These are phyloP conservation scores for Lynx canadensis DNA, from an alignment of 2,113 vertebrate genomes.

Conservation along the genomic window DNA sequence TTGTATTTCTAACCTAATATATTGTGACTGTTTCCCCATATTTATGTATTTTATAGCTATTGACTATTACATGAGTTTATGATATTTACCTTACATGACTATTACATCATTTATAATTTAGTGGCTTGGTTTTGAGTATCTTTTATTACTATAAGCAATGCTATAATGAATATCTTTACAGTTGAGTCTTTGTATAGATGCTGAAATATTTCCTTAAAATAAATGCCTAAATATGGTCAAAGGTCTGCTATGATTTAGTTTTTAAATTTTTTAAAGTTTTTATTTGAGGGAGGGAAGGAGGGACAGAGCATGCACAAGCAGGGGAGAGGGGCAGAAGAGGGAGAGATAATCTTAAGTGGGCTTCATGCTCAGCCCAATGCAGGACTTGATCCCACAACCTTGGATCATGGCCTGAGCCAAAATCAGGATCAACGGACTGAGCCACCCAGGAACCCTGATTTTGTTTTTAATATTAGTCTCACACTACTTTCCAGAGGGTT, in stretches of 20 bases:
- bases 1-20: not conserved
- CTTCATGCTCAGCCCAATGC: no score
- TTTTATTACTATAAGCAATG: not conserved
- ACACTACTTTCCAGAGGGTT: not conserved
- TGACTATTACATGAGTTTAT: no score
- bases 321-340: no score
- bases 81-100: not conserved
- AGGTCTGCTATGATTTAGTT: not conserved
- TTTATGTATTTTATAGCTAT: not conserved
- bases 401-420: no score
- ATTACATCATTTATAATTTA: not conserved
- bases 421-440: no score
- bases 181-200: not conserved
- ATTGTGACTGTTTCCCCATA: not conserved
- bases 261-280: not conserved
- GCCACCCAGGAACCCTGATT: not conserved
- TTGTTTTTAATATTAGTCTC: not conserved
- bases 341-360: no score
- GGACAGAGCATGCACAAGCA: no score
- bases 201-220: conserved; percentile 16
- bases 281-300: no score
- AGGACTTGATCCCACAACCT: no score
- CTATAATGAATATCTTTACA: not conserved
- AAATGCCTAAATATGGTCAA: not conserved
- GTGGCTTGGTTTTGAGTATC: not conserved